These are phyloP conservation scores for Phalacrocorax pelagicus DNA, from an alignment of 2,113 vertebrate genomes.

Conservation along the genomic window DNA sequence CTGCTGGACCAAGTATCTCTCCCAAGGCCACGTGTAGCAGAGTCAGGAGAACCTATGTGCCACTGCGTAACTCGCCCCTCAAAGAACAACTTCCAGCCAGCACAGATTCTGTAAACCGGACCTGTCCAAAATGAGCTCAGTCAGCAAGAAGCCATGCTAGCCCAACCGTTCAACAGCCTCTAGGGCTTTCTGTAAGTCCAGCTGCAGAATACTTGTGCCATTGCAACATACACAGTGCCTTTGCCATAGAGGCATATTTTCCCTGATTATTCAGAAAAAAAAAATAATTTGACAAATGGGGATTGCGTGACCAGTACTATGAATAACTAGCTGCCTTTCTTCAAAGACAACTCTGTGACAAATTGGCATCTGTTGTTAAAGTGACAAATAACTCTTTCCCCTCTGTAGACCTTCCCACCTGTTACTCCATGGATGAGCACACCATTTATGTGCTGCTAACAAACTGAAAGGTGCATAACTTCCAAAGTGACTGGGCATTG, in stretches of 20 bases:
- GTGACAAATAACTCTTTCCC: background rate
- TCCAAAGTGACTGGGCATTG: background rate
- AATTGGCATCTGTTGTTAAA: background rate
- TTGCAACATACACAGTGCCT: background rate
- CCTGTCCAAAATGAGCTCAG: background rate
- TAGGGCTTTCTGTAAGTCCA: background rate
- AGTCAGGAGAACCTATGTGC: background rate
- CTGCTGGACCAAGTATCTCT: background rate
- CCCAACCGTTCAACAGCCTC: background rate
- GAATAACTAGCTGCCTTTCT: background rate
- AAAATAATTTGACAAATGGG: background rate
- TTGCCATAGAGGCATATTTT: background rate
- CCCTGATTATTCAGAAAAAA: background rate
- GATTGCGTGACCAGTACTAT: background rate
- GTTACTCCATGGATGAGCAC: background rate
- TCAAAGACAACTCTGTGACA: background rate
- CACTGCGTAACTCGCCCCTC: background rate
- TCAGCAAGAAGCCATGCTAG: background rate
- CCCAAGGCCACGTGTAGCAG: background rate
- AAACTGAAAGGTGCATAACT: background rate
- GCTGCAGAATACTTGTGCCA: background rate
- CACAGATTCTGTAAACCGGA: background rate
- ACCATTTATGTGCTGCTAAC: background rate
- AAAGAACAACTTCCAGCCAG: background rate
- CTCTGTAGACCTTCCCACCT: background rate